Percentiles rank a stretch among this genome's conserved stretches.
Conservation (phyloP, 1,140 invertebrate genomes). For the Tetraneura akinire region DNA sequence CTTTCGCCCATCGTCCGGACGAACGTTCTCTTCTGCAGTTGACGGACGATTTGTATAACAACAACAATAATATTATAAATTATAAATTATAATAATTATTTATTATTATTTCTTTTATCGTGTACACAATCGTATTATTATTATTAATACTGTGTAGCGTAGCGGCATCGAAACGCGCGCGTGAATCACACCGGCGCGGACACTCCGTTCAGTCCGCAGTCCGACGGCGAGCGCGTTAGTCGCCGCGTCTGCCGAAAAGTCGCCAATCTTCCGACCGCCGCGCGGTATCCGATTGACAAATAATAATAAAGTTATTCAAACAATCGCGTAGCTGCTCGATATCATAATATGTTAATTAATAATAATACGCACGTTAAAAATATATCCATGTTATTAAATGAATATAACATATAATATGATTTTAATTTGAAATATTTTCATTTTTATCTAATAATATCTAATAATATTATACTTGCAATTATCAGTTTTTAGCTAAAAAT, state of each 20-base stretch:
- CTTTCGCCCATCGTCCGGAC: too few species aligned
- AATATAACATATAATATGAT: too few species aligned
- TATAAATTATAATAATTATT: too few species aligned
- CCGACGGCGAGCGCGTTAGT: conserved; percentile 40
- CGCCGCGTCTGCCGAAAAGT: conserved; percentile 3
- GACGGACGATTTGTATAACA: too few species aligned
- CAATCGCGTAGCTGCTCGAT: not conserved
- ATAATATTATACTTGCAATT: not conserved
- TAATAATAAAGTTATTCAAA: not conserved
- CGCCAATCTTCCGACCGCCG: not conserved
- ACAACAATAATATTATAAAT: too few species aligned
- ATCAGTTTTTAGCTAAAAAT: too few species aligned
- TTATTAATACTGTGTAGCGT: too few species aligned
- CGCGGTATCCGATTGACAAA: not conserved
- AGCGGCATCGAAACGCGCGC: conserved; percentile 27
- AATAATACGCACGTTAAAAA: not conserved
- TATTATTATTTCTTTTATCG: too few species aligned
- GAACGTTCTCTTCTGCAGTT: too few species aligned
- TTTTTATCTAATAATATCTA: not conserved
- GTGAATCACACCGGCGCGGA: conserved; percentile 2
- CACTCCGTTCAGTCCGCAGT: conserved; percentile 29
- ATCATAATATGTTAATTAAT: not conserved
- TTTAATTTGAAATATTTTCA: not conserved
- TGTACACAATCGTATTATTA: too few species aligned
- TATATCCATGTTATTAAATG: too few species aligned